These are phyloP conservation scores for Dipodomys merriami DNA, from an alignment of 2,113 vertebrate genomes.

Conservation along the genomic window DNA sequence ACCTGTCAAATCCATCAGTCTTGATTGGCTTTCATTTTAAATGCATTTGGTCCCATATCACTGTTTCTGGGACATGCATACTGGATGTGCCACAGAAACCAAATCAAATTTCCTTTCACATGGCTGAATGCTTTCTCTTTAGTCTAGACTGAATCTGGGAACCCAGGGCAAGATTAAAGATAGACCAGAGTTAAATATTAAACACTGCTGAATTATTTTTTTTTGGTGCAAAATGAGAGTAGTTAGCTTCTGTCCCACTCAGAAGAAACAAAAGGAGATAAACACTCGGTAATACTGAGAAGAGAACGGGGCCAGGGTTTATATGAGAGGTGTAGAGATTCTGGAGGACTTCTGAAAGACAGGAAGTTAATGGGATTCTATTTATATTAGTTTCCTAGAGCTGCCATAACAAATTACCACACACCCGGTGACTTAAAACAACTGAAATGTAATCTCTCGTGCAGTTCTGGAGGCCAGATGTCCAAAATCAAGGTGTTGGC, in stretches of 20 bases:
- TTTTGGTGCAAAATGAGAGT: neutral
- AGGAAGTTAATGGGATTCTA: slow-evolving; percentile 64
- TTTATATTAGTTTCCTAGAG: slow-evolving; percentile 72
- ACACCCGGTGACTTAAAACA: slow-evolving; percentile 68
- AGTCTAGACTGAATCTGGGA: neutral
- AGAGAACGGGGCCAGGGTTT: neutral
- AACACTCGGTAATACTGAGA: neutral
- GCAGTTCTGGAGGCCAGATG: slow-evolving; percentile 69
- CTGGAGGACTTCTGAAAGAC: slow-evolving; percentile 71
- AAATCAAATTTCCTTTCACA: slow-evolving; percentile 58
- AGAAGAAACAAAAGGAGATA: slow-evolving; percentile 30
- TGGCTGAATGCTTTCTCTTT: slow-evolving; percentile 27
- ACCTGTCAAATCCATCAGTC: slow-evolving; percentile 56
- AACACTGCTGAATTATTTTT: neutral
- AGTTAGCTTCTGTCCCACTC: neutral
- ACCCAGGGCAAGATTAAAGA: neutral
- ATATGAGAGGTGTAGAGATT: neutral
- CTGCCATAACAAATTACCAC: slow-evolving; percentile 74
- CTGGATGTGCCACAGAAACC: neutral
- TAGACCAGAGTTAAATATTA: slow-evolving; percentile 58
- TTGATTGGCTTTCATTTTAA: slow-evolving; percentile 68
- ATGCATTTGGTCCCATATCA: slow-evolving; percentile 5
- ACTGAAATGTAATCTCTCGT: slow-evolving; percentile 61
- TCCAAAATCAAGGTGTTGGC: slow-evolving; percentile 75
- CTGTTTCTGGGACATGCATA: neutral